A percentile compares a stretch with the other conserved stretches of the same genome.
phyloP scores from a whole-genome alignment of 2,888 invertebrate genomes.

The Drosophila algonquin region DNA sequence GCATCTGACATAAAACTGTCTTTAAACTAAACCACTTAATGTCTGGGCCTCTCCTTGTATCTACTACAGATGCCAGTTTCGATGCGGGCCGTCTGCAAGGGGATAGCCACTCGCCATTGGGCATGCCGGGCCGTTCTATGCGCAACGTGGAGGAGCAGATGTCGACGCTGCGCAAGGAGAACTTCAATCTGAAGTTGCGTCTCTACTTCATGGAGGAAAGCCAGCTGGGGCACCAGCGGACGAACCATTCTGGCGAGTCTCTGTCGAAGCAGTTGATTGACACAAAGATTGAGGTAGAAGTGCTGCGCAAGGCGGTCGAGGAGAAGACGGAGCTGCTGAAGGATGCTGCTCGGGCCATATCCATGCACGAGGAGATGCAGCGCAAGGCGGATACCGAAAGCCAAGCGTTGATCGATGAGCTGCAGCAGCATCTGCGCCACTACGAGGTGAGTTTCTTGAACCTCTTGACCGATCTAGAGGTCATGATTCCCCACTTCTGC shows the following conservation, averaged over 20 bases:
- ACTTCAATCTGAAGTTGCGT: slow-evolving; percentile 95
- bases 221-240: slow-evolving; percentile 81
- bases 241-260: slow-evolving; percentile 71
- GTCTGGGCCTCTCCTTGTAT: background rate
- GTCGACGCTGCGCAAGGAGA: slow-evolving; percentile 92
- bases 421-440: slow-evolving; percentile 81
- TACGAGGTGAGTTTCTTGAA: slow-evolving; percentile 68
- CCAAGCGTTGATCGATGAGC: slow-evolving; percentile 80
- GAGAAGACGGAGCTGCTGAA: slow-evolving; percentile 93
- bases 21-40: background rate
- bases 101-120: slow-evolving; percentile 79
- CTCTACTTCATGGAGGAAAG: slow-evolving; percentile 95
- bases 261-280: slow-evolving; percentile 87
- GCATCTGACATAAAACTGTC: background rate
- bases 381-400: slow-evolving; percentile 83
- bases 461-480: too few relatives aligned
- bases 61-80: slow-evolving; percentile 57
- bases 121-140: slow-evolving; percentile 89
- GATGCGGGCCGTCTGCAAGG: slow-evolving; percentile 50
- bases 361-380: slow-evolving; percentile 88
- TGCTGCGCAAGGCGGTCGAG: slow-evolving; percentile 89
- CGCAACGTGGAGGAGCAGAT: slow-evolving; percentile 96
- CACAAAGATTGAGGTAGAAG: slow-evolving; percentile 90
- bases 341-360: slow-evolving; percentile 93
- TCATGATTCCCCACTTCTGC: too few relatives aligned